These are phyloP conservation scores for Brachionus rotundiformis DNA, from an alignment of 1,140 invertebrate genomes.

Conservation along the genomic window DNA sequence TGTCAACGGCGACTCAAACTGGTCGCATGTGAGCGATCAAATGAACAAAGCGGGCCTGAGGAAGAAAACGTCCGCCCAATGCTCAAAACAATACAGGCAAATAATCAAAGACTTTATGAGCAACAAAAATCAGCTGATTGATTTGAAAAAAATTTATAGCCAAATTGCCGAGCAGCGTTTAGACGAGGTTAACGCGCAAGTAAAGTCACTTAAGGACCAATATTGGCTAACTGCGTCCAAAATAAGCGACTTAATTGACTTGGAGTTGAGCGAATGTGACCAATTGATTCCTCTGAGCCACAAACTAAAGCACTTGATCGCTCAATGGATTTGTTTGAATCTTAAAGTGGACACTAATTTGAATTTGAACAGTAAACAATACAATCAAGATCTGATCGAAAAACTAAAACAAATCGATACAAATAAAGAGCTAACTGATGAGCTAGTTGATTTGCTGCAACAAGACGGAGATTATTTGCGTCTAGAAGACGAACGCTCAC, in stretches of 20 bases:
- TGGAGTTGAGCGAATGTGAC: not conserved
- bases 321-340: not conserved
- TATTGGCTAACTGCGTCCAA: not conserved
- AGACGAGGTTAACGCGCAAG: not conserved
- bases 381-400: not conserved
- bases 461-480: not conserved
- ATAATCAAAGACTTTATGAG: constrained; percentile 15
- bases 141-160: constrained; percentile 32
- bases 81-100: constrained; percentile 39
- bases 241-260: not conserved
- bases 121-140: constrained; percentile 1
- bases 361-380: not conserved
- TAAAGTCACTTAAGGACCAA: not conserved
- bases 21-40: constrained; percentile 15
- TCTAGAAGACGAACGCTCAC: not conserved
- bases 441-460: not conserved
- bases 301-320: not conserved
- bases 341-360: not conserved
- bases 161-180: not conserved
- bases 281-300: not conserved
- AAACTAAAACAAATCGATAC: not conserved
- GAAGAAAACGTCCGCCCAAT: not conserved
- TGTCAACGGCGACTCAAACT: constrained; percentile 31
- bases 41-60: not conserved
- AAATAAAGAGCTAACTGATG: not conserved